phyloP scores from a whole-genome alignment of 1,140 invertebrate genomes.

The Drosophila persimilis region DNA sequence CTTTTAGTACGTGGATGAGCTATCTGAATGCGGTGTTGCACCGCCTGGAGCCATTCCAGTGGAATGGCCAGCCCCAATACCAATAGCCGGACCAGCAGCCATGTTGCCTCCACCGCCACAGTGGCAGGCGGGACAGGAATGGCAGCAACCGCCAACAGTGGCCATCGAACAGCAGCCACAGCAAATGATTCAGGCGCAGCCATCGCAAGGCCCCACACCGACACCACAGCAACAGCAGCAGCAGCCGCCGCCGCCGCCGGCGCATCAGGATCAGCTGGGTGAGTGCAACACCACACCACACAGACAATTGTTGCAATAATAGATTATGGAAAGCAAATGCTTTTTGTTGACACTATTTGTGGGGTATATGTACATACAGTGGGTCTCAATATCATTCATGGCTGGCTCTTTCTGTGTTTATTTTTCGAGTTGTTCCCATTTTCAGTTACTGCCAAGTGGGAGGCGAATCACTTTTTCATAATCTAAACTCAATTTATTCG shows the following conservation, averaged over 20 bases:
- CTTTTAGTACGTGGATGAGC: conserved; percentile 65
- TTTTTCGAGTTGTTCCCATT: background rate
- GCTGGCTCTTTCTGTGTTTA: no score
- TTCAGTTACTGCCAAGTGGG: background rate
- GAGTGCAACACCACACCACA: conserved; percentile 19
- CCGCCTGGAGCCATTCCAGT: conserved; percentile 58
- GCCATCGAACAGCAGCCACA: conserved; percentile 45
- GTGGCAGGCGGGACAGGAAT: conserved; percentile 69
- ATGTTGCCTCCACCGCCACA: conserved; percentile 47
- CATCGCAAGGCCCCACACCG: conserved; percentile 18
- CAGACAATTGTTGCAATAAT: background rate
- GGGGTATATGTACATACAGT: no score
- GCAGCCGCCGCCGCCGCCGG: conserved; percentile 11
- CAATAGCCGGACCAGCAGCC: conserved; percentile 23
- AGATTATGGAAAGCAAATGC: background rate
- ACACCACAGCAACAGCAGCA: conserved; percentile 20
- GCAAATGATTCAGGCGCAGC: conserved; percentile 11
- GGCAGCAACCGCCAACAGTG: conserved; percentile 48
- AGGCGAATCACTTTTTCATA: background rate
- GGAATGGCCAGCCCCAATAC: conserved; percentile 47
- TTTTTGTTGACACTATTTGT: no score
- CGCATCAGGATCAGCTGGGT: conserved; percentile 38
- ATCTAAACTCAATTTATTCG: conserved; percentile 6
- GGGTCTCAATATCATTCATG: no score
- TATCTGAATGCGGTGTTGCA: conserved; percentile 60